These are phyloP conservation scores for Nematostella vectensis DNA, from an alignment of 92 coral and sea anemone species.

Conservation along the genomic window DNA sequence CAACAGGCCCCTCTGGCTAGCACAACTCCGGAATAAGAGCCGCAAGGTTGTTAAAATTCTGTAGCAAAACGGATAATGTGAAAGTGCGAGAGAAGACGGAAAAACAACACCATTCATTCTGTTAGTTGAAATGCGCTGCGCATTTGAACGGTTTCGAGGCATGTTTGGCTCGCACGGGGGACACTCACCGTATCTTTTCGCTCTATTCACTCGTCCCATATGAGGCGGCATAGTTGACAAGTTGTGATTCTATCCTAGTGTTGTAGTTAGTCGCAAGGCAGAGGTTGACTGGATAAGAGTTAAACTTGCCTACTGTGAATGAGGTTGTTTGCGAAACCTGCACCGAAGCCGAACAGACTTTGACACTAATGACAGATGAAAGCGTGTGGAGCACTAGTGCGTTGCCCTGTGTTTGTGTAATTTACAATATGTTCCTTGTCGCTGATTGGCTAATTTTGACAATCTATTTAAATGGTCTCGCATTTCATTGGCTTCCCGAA, in stretches of 20 bases:
- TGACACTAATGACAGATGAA: constrained; percentile 99
- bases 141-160: constrained; percentile 72
- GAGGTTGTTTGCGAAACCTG: constrained; percentile 99
- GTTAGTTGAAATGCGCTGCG: constrained; percentile 55
- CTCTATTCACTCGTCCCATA: constrained; percentile 56
- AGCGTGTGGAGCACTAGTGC: constrained; percentile 95
- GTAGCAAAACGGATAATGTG: constrained; percentile 1
- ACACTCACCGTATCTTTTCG: constrained; percentile 77
- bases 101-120: constrained; percentile 75
- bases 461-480: constrained; percentile 84
- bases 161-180: constrained; percentile 47
- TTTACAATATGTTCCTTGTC: constrained; percentile 72
- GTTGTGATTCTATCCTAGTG: constrained; percentile 2
- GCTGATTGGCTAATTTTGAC: constrained; percentile 87
- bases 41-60: constrained; percentile 6
- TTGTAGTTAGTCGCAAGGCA: constrained; percentile 1
- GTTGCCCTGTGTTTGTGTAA: constrained; percentile 97
- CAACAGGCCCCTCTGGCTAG: background rate
- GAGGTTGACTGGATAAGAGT: background rate
- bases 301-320: constrained; percentile 1
- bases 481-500: constrained; percentile 83
- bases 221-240: constrained; percentile 61
- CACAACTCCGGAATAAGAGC: constrained; percentile 12
- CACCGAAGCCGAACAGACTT: constrained; percentile 88
- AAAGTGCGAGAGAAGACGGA: constrained; percentile 21